Base-by-base conservation (phyloP, 2,888 invertebrate genomes). In the Escarpia spicata region DNA sequence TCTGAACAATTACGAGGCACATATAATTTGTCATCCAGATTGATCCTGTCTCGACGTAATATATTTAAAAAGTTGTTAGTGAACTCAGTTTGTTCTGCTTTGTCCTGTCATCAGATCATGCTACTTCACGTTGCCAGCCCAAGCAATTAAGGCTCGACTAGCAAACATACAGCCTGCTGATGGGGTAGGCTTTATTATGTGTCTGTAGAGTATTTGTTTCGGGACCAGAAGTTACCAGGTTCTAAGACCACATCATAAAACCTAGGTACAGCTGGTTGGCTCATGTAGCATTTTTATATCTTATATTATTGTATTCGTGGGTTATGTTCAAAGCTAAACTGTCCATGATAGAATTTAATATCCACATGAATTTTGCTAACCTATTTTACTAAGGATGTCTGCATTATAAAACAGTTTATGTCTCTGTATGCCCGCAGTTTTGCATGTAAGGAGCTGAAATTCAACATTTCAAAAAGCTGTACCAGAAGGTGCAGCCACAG, bases 91-190 rank as follows among this genome's bases (percentile, higher is more conserved):
- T 75, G 75, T 75, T 26, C 75, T 75, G 26, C 15, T 26, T 26
- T 75, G 19, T 75, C 75, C 75, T 75, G 75, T 75, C 19, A 19
- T 26, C 43, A 92, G 92, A 19, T 58, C 92, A 9, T 52, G 91
- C 43, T 92, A 52, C 60, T n/a, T 92, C 45, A n/a, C 15, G 58
- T 75, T 92, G 31, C 92, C 92, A 37, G 91, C 92, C 31, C 92
- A 92, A 43, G 92, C 92, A 31, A 91, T 92, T 12, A 91, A 52
- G 91, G 43, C 43, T 52, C 44, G 31, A 43, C 94, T 96, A 37
- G 94, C 95, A 19, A 95, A 95, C 91, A 94, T 95, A 9, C 93
- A 94, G 44, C 95, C 95, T 9, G 90, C 90, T n/a, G 93, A 92
- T 19, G 94, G 93, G 93, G 95, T 95, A 94, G 93, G 94, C 93